Percentiles rank a stretch among this genome's conserved stretches.
Evolutionary conservation across 2,888 invertebrate genomes (phyloP).

Genomic region (Troilus luridus): DNA sequence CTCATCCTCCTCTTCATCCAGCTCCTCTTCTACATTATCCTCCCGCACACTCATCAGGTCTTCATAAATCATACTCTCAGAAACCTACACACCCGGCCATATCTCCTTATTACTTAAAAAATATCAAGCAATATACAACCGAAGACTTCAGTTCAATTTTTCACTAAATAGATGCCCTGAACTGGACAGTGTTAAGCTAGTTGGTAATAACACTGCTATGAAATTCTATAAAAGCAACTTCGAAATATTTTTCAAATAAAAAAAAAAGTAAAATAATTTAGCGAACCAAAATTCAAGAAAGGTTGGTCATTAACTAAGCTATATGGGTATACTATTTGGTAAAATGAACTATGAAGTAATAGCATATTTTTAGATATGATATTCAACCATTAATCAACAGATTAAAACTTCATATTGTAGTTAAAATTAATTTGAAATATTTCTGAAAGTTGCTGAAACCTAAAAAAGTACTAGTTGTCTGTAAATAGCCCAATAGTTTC

Average conservation of each 20-base stretch:
- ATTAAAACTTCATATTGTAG: background rate
- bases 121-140: constrained; percentile 1
- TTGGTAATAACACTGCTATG: background rate
- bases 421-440: background rate
- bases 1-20: constrained; percentile 29
- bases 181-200: background rate
- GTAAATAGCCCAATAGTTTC: background rate
- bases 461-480: background rate
- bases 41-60: constrained; percentile 42
- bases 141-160: constrained; percentile 28
- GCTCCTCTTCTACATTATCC: constrained; percentile 5
- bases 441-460: background rate
- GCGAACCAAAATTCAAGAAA: background rate
- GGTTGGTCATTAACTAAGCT: background rate
- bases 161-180: background rate
- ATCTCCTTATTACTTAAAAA: constrained; percentile 35
- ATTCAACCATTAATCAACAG: background rate
- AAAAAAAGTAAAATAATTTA: background rate
- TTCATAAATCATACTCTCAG: constrained; percentile 47
- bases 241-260: background rate
- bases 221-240: background rate
- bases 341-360: background rate
- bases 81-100: constrained; percentile 30
- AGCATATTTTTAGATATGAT: background rate
- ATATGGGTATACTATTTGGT: no score